Percentiles rank a stretch among this genome's conserved stretches.
Evolutionary conservation across 2,113 vertebrate genomes (phyloP).

Genomic region (Glaucidium brasilianum): DNA sequence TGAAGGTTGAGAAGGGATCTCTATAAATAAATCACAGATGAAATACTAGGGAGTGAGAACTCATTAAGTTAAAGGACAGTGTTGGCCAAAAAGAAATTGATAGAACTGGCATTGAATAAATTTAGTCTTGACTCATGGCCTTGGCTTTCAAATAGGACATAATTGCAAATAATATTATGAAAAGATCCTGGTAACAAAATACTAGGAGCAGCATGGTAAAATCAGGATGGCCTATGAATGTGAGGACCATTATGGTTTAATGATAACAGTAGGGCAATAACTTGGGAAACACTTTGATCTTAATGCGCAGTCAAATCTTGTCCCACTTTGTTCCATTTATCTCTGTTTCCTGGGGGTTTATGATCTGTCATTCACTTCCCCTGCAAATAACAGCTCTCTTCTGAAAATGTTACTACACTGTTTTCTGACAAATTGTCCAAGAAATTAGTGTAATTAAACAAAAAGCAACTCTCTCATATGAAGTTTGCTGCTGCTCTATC

Average conservation of each 20-base stretch:
- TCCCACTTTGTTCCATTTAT: not conserved
- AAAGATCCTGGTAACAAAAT: not conserved
- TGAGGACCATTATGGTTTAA: not conserved
- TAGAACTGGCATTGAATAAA: constrained; percentile 8
- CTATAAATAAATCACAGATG: constrained; percentile 24
- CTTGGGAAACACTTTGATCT: not conserved
- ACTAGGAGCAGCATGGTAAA: not conserved
- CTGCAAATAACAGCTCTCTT: not conserved
- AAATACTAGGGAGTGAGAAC: not conserved
- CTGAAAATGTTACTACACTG: not conserved
- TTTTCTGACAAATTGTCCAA: not conserved
- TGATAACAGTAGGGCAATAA: not conserved
- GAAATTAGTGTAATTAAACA: not conserved
- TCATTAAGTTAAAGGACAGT: not conserved
- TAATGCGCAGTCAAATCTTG: not conserved
- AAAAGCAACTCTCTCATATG: not conserved
- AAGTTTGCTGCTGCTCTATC: not conserved
- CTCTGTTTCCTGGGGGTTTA: not conserved
- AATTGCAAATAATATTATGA: not conserved
- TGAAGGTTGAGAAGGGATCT: not conserved
- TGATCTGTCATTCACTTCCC: not conserved
- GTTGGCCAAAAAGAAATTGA: constrained; percentile 23
- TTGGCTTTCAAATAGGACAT: not conserved
- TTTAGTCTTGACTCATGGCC: constrained; percentile 1
- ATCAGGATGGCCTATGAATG: not conserved